Base-by-base conservation (phyloP, 2,888 invertebrate species). In the Limenitis camilla region DNA sequence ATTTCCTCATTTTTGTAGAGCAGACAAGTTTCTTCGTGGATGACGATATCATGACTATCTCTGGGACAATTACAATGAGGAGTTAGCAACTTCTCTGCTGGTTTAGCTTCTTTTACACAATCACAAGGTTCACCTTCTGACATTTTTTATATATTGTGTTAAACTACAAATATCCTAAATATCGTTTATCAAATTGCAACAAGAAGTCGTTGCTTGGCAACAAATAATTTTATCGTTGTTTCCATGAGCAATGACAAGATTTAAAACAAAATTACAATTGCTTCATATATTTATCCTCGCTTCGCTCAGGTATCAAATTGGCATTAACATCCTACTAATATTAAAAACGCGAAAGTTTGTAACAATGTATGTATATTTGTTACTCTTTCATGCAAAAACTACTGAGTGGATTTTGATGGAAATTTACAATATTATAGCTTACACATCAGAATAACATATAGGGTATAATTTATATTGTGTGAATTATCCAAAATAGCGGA, bases 1-100 rank as follows among this genome's bases (percentile, higher is more conserved):
- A 84, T 68, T 8, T 49, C 69, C 56, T 85, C 84, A 55, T 80
- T 75, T 60, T 68, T 83, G 62, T 58, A 83, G 51, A 78, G 50
- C 5, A 81, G 63, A 52, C 86, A 86, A 1, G 64, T 60, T 5
- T 75, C 71, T 27, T 74, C 65, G 49, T 85, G 85, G 7, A 79
- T 62, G 10, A 78, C 71, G 30, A 85, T 68, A 3, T 65, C 79
- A 40, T 74, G 73, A 0, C 53, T 27, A 57, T 68, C 0, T 62
- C 69, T 0, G 52, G 81, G 76, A 35, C 85, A 86, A 35, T 58
- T 62, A 63, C 62, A 0, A 36, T 61, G 64, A 65, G 1, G 56
- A 35, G 11, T 66, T 0, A 0, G 32, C 71, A 7, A 58, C 58
- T 1, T 68, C 72, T 0, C 47, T 0, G 62, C 52, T 0, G 69